A percentile compares a stretch with the other conserved stretches of the same genome.
Conservation (phyloP, 2,113 vertebrate species). For the Diphyllodes magnificus region DNA sequence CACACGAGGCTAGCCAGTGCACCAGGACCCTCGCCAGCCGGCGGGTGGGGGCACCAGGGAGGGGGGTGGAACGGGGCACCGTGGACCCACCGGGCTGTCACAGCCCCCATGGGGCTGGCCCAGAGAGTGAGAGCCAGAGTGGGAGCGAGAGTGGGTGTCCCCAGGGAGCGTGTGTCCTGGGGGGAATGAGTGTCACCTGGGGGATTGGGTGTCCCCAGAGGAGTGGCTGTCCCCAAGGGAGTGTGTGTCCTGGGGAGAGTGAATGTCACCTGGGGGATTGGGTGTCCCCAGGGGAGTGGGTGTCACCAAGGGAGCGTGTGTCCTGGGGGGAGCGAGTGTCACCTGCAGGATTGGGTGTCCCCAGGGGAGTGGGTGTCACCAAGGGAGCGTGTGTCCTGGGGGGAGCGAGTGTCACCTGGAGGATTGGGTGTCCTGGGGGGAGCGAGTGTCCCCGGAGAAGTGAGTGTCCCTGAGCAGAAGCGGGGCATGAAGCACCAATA, state of each 20-base stretch:
- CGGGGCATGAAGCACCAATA: not conserved
- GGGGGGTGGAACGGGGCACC: not conserved
- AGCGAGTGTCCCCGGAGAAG: not conserved
- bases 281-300: not conserved
- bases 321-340: not conserved
- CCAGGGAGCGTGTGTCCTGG: not conserved
- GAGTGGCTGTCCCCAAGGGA: not conserved
- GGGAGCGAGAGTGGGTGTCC: not conserved
- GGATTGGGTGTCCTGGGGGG: not conserved
- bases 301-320: not conserved
- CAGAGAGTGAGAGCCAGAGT: not conserved
- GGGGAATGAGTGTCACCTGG: not conserved
- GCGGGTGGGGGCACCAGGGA: not conserved
- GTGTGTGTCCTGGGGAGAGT: not conserved
- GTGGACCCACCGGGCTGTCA: not conserved
- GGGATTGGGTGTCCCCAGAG: not conserved
- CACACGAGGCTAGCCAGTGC: not conserved
- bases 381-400: not conserved
- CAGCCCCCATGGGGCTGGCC: not conserved
- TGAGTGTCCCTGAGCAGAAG: not conserved
- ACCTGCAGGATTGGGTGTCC: not conserved
- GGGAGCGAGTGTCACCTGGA: not conserved
- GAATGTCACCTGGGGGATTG: not conserved
- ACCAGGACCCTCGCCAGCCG: not conserved
- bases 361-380: not conserved